phyloP scores from a whole-genome alignment of 2,797 vertebrate genomes.

The Acrocephalus scirpaceus region DNA sequence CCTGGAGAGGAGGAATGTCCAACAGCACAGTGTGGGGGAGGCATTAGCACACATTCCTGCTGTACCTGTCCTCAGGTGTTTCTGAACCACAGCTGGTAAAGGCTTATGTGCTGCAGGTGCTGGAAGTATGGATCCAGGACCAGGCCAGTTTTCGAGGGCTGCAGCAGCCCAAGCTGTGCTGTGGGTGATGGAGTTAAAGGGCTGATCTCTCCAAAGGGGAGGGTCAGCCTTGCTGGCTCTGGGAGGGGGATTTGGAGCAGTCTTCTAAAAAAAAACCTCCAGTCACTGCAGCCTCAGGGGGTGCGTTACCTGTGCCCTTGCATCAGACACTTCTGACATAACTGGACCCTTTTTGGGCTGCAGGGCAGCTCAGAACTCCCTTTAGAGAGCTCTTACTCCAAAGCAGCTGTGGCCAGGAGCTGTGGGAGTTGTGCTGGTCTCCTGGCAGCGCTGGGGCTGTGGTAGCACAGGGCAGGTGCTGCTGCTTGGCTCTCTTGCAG shows the following conservation, averaged over 20 bases:
- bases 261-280: background rate
- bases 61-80: background rate
- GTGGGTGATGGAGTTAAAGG: background rate
- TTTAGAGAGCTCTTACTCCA: background rate
- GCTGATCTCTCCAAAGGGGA: background rate
- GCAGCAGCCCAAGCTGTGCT: background rate
- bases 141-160: rapidly evolving
- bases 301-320: background rate
- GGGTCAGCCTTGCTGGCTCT: background rate
- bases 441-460: background rate
- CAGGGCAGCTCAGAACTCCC: background rate
- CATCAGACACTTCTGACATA: background rate
- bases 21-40: rapidly evolving
- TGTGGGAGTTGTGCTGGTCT: background rate
- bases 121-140: background rate
- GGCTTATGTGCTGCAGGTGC: background rate
- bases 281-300: background rate
- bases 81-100: background rate
- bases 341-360: background rate
- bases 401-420: background rate
- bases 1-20: background rate
- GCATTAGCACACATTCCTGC: background rate
- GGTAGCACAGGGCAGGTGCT: background rate
- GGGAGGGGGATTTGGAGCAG: rapidly evolving
- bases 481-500: background rate